Percentiles rank a stretch among this genome's conserved stretches.
Conservation (phyloP, 2,797 vertebrate genomes). For the Dromococcyx pavoninus region DNA sequence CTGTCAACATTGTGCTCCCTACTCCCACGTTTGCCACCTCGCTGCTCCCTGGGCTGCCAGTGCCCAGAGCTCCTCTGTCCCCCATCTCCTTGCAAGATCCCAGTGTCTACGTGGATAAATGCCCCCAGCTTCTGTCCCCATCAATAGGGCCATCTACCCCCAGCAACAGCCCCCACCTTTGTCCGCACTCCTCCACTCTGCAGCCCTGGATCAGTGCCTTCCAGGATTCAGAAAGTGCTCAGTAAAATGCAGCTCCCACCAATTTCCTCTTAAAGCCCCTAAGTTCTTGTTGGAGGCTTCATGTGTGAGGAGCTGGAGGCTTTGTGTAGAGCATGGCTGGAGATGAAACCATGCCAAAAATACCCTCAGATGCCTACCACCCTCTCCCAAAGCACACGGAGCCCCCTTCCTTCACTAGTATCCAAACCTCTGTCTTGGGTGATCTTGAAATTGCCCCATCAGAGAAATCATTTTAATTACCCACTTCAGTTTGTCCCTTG, state of each 20-base stretch:
- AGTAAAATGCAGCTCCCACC: background rate
- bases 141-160: background rate
- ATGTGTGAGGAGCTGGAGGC: background rate
- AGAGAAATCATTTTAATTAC: background rate
- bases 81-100: background rate
- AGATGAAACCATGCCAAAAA: background rate
- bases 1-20: rapidly evolving
- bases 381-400: background rate
- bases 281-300: background rate
- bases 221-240: background rate
- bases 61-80: background rate
- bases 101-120: background rate
- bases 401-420: background rate
- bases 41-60: background rate
- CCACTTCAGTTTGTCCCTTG: background rate
- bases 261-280: background rate
- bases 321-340: rapidly evolving
- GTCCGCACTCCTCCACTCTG: background rate
- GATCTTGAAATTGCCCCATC: background rate
- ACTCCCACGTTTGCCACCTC: background rate
- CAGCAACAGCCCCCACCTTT: background rate
- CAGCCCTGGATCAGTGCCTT: background rate
- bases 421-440: background rate
- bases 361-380: background rate
- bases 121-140: background rate